phyloP scores from a whole-genome alignment of 2,113 vertebrate genomes.

The Echinops telfairi region DNA sequence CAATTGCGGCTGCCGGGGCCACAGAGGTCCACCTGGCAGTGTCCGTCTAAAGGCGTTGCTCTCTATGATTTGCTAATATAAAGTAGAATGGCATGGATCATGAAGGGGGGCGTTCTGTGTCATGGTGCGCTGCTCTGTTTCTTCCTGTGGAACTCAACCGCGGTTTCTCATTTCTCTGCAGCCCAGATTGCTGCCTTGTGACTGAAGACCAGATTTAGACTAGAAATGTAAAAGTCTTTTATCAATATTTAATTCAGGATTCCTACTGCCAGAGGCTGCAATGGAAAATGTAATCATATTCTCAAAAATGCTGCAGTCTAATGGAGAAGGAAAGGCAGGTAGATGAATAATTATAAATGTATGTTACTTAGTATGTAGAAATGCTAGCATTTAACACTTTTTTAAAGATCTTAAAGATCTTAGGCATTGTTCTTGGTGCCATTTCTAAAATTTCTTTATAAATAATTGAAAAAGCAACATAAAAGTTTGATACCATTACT shows the following conservation, averaged over 20 bases:
- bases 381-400: not conserved
- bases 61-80: not conserved
- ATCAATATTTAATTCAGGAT: not conserved
- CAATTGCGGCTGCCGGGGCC: not conserved
- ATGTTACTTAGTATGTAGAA: not conserved
- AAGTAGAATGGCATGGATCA: not conserved
- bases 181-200: not conserved
- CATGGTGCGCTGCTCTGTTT: not conserved
- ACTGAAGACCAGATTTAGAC: not conserved
- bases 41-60: not conserved
- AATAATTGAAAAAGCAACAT: not conserved
- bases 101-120: not conserved
- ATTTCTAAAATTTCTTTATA: not conserved
- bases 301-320: not conserved
- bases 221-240: not conserved
- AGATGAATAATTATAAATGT: not conserved
- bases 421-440: not conserved
- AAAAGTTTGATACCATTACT: not conserved
- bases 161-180: not conserved
- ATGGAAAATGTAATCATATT: not conserved
- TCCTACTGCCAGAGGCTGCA: not conserved
- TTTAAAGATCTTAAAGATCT: not conserved
- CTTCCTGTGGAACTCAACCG: not conserved
- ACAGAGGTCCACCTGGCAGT: slow-evolving; percentile 55
- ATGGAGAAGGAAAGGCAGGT: not conserved